These are phyloP conservation scores for Pelmatolapia mariae DNA, from an alignment of 2,113 vertebrate species.

Conservation along the genomic window DNA sequence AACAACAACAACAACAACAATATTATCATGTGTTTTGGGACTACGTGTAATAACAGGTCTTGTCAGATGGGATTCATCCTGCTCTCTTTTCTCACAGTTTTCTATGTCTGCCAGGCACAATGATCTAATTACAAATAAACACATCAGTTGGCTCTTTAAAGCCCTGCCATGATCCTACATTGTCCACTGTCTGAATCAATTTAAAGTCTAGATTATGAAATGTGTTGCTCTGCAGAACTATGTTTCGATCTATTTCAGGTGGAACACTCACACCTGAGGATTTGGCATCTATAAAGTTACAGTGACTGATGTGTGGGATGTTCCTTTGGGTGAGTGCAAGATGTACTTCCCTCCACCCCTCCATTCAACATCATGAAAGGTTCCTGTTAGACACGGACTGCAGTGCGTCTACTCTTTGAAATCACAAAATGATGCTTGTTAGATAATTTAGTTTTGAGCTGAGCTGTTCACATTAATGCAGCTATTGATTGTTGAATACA, in stretches of 20 bases:
- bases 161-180: background rate
- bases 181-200: background rate
- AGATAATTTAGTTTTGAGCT: background rate
- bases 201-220: background rate
- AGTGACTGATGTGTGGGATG: slow-evolving; percentile 66
- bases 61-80: slow-evolving; percentile 6
- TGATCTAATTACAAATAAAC: slow-evolving; percentile 20
- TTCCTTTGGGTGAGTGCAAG: slow-evolving; percentile 70
- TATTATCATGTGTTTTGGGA: too few species aligned
- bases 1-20: too few species aligned
- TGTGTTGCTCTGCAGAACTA: background rate
- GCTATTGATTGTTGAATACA: background rate
- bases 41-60: slow-evolving; percentile 64
- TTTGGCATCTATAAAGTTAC: slow-evolving; percentile 69
- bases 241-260: slow-evolving; percentile 56
- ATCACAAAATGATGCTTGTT: background rate
- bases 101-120: background rate
- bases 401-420: background rate
- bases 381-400: background rate
- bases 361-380: slow-evolving; percentile 84
- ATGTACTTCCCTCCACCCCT: slow-evolving; percentile 80
- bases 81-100: background rate
- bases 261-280: slow-evolving; percentile 73
- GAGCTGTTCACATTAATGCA: background rate
- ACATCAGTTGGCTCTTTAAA: slow-evolving; percentile 1